Evolutionary conservation across 2,113 vertebrate species (phyloP).

Genomic region (Forbesichthys papilliferus): DNA sequence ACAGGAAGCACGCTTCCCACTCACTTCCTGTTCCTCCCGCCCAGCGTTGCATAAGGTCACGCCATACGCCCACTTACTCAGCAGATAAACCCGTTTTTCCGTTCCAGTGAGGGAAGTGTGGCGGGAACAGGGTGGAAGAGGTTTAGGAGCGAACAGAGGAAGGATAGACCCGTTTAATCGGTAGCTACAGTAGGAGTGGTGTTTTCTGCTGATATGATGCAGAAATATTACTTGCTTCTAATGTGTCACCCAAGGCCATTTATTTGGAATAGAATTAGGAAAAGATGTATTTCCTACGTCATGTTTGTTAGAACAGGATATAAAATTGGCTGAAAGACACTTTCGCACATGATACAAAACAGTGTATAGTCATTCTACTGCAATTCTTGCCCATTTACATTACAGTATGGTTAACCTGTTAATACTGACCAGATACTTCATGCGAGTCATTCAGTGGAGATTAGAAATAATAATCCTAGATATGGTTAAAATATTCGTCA

Average conservation of each 20-base stretch:
- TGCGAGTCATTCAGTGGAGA: too few species aligned
- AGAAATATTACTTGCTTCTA: constrained; percentile 23
- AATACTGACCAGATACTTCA: too few species aligned
- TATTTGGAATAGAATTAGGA: neutral
- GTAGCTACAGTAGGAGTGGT: constrained; percentile 29
- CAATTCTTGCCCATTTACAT: too few species aligned
- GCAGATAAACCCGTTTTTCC: neutral
- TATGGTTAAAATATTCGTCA: too few species aligned
- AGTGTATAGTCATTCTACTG: too few species aligned
- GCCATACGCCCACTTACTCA: neutral
- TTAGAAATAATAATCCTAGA: too few species aligned
- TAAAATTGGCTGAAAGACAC: too few species aligned
- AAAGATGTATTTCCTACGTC: neutral
- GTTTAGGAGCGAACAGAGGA: constrained; percentile 27
- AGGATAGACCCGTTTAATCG: constrained; percentile 20
- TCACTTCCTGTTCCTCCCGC: constrained; percentile 33
- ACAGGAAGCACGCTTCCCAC: constrained; percentile 42
- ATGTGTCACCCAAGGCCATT: constrained; percentile 3
- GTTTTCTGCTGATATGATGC: constrained; percentile 12
- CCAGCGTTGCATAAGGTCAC: constrained; percentile 43
- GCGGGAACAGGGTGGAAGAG: constrained; percentile 34
- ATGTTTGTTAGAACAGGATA: too few species aligned
- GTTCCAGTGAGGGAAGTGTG: constrained; percentile 21
- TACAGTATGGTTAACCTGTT: too few species aligned
- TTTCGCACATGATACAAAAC: too few species aligned